Base-by-base conservation (phyloP, 2,797 vertebrate species). In the Diceros bicornis region DNA sequence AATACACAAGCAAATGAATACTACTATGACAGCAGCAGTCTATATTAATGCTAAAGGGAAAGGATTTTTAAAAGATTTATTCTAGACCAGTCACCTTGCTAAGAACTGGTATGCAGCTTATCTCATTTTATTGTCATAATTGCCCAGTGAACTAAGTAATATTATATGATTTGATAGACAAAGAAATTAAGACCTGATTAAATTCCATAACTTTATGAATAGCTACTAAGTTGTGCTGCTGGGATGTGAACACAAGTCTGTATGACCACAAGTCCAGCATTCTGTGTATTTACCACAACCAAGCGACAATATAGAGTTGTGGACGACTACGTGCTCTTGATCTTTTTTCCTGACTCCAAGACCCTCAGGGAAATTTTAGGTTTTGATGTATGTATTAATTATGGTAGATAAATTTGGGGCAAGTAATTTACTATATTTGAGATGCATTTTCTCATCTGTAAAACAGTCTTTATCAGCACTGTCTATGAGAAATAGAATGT, bases 61-160 rank as follows among this genome's bases (percentile, higher is more conserved):
- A 89, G 27, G 13, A 32, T 16, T 69, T 66, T 90, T 69, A 11
- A 94, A 93, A 78, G 34, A 69, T 93, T 83, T 94, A 74, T 55
- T 93, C 27, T 74, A 16, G 6, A 37, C 41, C 2, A 90, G 55
- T 64, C 79, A 88, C 11, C 23, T 62, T 91, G 37, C 59, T 59
- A 64, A 79, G 23, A 92, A 68, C 69, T 64, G 47, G 8, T 47
- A 81, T 34, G 5, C 6, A 82, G 55, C 27, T 62, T 77, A 57
- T 66, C n/a, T 83, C 18, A 88, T 79, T 94, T 86, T 82, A 89
- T 25, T 89, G 7, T 62, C 47, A 66, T 4, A 93, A 83, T 4
- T 69, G 16, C 41, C 14, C 47, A 92, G 44, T 71, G 55, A 92
- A 71, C 41, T 95, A 69, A 72, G 4, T 55, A 55, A 52, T 32